Evolutionary conservation across 1,140 invertebrate genomes (phyloP).

Genomic region (Diabrotica undecimpunctata): DNA sequence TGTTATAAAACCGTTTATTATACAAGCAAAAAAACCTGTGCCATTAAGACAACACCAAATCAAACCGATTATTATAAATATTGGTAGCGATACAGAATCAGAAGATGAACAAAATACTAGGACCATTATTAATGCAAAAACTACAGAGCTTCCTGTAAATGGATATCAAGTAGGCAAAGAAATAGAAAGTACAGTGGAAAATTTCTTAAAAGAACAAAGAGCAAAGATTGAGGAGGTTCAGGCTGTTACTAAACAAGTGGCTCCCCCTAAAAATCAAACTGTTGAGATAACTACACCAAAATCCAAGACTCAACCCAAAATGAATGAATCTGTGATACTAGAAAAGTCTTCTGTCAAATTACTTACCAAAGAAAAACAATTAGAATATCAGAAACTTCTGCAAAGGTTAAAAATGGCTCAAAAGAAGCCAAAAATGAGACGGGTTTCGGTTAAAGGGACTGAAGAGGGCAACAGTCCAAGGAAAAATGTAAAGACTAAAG

Average conservation of each 20-base stretch:
- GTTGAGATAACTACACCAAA: neutral
- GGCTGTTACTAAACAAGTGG: conserved; percentile 13
- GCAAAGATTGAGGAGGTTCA: conserved; percentile 42
- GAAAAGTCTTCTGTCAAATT: conserved; percentile 43
- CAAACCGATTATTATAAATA: conserved; percentile 43
- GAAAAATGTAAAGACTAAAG: neutral
- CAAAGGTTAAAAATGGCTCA: conserved; percentile 32
- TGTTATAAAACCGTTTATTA: conserved; percentile 8
- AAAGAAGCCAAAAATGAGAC: conserved; percentile 23
- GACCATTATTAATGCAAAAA: neutral
- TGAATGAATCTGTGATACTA: conserved; percentile 10
- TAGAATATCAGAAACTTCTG: conserved; percentile 43
- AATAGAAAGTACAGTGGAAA: conserved; percentile 33
- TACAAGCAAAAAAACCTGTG: conserved; percentile 12
- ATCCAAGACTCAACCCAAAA: neutral
- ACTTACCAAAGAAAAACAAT: conserved; percentile 41
- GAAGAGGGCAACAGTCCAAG: neutral
- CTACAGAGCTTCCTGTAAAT: conserved; percentile 7
- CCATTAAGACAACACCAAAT: conserved; percentile 24
- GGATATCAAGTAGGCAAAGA: conserved; percentile 16
- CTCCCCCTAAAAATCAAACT: neutral
- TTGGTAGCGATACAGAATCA: conserved; percentile 40
- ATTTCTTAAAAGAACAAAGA: conserved; percentile 43
- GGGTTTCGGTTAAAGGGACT: conserved; percentile 10
- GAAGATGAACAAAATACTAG: conserved; percentile 29